Conservation (phyloP, 2,797 vertebrate species). For the Squalus acanthias region DNA sequence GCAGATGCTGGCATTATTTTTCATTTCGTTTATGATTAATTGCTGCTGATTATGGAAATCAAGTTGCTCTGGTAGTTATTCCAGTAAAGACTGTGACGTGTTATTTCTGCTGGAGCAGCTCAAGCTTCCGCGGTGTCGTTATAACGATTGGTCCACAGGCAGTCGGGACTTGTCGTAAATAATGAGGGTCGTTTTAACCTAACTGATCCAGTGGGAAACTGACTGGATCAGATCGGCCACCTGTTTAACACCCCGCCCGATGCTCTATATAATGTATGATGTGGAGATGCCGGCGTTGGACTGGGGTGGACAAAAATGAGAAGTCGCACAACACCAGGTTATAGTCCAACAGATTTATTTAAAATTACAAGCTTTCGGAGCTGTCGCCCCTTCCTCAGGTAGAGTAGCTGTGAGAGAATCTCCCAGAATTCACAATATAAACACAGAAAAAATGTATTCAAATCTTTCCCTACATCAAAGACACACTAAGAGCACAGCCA, state of each 20-base stretch:
- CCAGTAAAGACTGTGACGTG: background rate
- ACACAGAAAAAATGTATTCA: no score
- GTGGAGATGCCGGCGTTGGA: no score
- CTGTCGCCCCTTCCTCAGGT: no score
- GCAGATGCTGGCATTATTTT: background rate
- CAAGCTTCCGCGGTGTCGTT: background rate
- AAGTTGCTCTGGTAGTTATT: background rate
- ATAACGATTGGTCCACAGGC: background rate
- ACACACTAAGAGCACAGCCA: no score
- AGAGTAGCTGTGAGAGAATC: no score
- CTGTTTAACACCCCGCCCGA: background rate
- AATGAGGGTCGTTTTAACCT: background rate
- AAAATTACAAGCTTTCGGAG: no score
- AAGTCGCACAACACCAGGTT: no score
- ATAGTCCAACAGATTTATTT: no score
- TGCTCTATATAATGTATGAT: background rate
- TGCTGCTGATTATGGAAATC: background rate
- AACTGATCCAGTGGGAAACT: background rate
- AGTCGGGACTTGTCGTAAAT: background rate
- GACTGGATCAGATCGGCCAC: background rate
- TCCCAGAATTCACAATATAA: no score
- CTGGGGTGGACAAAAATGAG: no score
- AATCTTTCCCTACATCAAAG: no score
- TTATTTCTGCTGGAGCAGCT: background rate
- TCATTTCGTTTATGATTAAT: background rate